Conservation (phyloP, 2,797 vertebrate genomes). For the Epinephelus awoara region DNA sequence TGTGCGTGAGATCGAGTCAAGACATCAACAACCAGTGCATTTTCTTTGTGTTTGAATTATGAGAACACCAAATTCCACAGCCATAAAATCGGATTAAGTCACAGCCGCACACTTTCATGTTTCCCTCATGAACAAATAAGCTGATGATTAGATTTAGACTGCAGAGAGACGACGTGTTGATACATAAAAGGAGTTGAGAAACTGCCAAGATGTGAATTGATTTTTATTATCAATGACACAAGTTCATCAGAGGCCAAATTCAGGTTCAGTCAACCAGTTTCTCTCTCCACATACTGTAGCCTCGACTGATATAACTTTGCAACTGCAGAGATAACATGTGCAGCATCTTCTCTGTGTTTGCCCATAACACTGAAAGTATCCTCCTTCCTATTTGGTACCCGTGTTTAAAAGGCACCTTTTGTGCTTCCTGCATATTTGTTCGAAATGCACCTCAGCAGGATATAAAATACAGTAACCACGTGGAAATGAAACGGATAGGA, state of each 20-base stretch:
- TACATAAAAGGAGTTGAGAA: neutral
- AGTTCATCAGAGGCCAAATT: conserved; percentile 4
- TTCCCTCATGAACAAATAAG: conserved; percentile 27
- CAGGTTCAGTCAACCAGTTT: conserved; percentile 6
- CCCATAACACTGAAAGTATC: neutral
- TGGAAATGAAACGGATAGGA: neutral
- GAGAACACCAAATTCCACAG: conserved; percentile 22
- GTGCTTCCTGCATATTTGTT: neutral
- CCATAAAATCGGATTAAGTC: conserved; percentile 39
- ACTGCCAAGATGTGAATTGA: conserved; percentile 27
- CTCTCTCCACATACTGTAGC: neutral
- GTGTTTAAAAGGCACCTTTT: neutral
- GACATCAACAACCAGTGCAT: neutral
- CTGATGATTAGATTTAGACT: conserved; percentile 11
- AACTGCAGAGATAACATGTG: neutral
- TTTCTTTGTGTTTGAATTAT: conserved; percentile 30
- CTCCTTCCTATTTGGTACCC: neutral
- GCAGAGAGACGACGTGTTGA: neutral
- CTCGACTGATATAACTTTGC: neutral
- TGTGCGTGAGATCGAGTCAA: conserved; percentile 1
- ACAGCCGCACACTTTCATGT: conserved; percentile 17
- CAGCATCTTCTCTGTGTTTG: neutral
- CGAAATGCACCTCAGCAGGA: neutral
- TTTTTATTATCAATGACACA: conserved; percentile 21
- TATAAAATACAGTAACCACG: neutral